Evolutionary conservation across 2,113 vertebrate genomes (phyloP).

Genomic region (Glaucidium brasilianum): DNA sequence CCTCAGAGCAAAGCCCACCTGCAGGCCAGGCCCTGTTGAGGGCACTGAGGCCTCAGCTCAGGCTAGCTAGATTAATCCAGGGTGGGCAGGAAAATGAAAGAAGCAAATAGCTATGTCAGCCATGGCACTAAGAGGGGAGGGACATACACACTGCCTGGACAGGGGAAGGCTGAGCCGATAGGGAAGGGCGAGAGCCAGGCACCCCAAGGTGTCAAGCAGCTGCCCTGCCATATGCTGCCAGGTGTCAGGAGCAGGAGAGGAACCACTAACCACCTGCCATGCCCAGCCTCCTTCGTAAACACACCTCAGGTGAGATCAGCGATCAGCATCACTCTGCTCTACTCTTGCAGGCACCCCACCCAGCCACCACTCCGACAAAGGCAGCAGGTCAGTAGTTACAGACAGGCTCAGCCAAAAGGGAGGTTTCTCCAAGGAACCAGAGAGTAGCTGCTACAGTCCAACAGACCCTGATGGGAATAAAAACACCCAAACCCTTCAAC

Average conservation of each 20-base stretch:
- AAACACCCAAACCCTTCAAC: neutral
- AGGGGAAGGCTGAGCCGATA: accelerated
- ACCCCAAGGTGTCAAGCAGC: neutral
- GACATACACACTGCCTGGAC: accelerated
- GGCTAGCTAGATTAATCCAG: neutral
- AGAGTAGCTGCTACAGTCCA: neutral
- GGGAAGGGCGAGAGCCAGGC: neutral
- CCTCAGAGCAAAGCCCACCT: neutral
- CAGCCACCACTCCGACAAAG: neutral
- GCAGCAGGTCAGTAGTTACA: neutral
- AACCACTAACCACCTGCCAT: neutral
- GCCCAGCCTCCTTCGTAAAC: slow-evolving; percentile 2
- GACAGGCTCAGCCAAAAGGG: neutral
- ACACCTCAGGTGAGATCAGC: neutral
- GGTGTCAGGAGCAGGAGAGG: neutral
- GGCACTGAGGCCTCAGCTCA: accelerated
- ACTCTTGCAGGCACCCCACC: neutral
- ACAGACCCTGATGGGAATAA: neutral
- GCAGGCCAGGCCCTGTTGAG: neutral
- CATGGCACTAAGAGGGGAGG: neutral
- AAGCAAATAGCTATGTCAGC: neutral
- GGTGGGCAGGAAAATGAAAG: neutral
- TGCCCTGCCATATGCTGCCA: neutral
- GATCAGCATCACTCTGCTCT: neutral
- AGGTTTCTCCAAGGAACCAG: neutral